These are phyloP conservation scores for Ceramica pisi DNA, from an alignment of 2,888 invertebrate genomes.

Conservation along the genomic window DNA sequence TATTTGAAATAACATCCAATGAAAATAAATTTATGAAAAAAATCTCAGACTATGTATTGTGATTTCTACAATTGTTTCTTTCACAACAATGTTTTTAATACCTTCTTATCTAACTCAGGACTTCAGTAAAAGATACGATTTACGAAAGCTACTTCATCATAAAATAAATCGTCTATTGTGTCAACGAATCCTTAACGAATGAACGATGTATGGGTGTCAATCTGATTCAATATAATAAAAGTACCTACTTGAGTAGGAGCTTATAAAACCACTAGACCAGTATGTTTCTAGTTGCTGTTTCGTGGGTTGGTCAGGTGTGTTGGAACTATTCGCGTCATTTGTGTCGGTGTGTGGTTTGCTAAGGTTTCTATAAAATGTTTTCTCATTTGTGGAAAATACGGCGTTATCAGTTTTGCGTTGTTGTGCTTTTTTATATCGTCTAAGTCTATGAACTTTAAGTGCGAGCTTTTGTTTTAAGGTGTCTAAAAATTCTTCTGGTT, in stretches of 20 bases:
- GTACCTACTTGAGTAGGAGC: background rate
- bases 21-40: background rate
- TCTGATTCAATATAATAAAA: constrained; percentile 9
- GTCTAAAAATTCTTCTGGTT: no score
- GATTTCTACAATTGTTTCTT: background rate
- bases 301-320: no score
- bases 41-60: background rate
- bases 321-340: no score
- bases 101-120: background rate
- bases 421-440: no score
- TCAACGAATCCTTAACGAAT: constrained; percentile 1
- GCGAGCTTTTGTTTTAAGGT: no score
- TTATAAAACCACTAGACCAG: constrained; percentile 11
- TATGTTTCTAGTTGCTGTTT: no score
- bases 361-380: no score
- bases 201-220: background rate
- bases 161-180: constrained; percentile 4
- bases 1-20: background rate
- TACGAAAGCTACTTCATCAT: background rate
- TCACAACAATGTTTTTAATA: background rate
- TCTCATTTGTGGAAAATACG: no score
- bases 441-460: no score
- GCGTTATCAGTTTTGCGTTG: no score
- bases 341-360: no score
- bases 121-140: background rate